Percentiles rank a stretch among this genome's conserved stretches.
Evolutionary conservation across 2,888 invertebrate genomes (phyloP).

Genomic region (Callyntrura sp.): DNA sequence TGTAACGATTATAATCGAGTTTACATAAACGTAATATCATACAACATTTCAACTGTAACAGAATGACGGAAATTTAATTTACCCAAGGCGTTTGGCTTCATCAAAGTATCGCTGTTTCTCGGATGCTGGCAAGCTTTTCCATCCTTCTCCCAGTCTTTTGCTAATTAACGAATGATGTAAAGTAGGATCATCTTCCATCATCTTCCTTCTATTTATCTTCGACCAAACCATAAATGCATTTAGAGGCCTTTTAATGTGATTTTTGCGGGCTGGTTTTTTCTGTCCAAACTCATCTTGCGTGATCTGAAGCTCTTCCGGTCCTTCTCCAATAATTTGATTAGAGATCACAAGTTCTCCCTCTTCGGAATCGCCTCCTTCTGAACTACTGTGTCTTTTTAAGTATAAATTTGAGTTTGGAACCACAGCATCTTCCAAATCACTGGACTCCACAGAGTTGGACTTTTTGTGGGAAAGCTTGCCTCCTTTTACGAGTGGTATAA

Average conservation of each 20-base stretch:
- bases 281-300: conserved; percentile 62
- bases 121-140: conserved; percentile 73
- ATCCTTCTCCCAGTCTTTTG: conserved; percentile 76
- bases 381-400: conserved; percentile 66
- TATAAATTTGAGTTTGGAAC: conserved; percentile 68
- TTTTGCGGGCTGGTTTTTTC: conserved; percentile 63
- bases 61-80: background rate
- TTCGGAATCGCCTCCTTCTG: conserved; percentile 69
- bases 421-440: conserved; percentile 62
- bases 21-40: too few relatives aligned
- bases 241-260: conserved; percentile 78
- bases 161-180: conserved; percentile 79
- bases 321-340: conserved; percentile 28
- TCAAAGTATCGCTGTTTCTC: conserved; percentile 77
- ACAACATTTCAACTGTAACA: too few relatives aligned
- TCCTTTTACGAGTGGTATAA: conserved; percentile 50
- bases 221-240: conserved; percentile 80
- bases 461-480: conserved; percentile 26
- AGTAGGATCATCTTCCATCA: conserved; percentile 77
- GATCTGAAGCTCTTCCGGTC: conserved; percentile 50
- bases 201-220: conserved; percentile 71
- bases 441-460: conserved; percentile 48
- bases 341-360: conserved; percentile 67
- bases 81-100: conserved; percentile 78
- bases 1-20: background rate